Percentiles rank a stretch among this genome's conserved stretches.
Conservation (phyloP, 2,888 invertebrate species). For the Bugulina stolonifera region DNA sequence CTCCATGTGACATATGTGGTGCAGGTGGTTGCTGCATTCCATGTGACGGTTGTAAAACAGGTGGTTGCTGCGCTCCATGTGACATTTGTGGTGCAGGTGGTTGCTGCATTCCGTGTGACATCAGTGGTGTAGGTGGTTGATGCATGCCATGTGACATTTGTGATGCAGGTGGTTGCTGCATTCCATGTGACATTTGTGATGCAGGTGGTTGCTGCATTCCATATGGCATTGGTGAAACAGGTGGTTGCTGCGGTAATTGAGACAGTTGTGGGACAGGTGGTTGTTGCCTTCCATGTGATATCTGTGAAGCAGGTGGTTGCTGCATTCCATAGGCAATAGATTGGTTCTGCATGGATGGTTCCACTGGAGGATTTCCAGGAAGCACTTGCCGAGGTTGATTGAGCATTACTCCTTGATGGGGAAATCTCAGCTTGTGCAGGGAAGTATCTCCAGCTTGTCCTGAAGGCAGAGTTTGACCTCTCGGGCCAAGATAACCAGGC, state of each 20-base stretch:
- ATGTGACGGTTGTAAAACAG: conserved; percentile 26
- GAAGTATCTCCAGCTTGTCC: no score
- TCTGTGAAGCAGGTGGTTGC: no score
- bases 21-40: conserved; percentile 27
- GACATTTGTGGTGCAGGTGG: neutral
- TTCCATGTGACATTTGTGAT: neutral
- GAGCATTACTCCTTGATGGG: no score
- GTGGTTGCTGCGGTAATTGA: neutral
- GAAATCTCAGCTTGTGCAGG: no score
- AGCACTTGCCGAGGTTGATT: no score
- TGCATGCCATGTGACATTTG: neutral
- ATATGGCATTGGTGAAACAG: neutral
- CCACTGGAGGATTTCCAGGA: no score
- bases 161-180: neutral
- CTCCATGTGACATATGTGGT: conserved; percentile 21
- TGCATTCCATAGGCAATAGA: no score
- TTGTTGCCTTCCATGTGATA: neutral
- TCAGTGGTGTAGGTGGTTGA: neutral
- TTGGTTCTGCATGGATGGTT: no score
- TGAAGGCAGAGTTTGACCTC: no score
- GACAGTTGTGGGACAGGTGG: neutral
- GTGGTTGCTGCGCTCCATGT: neutral
- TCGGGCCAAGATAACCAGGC: no score
- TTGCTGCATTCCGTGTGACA: neutral
- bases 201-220: neutral